phyloP scores from a whole-genome alignment of 1,140 invertebrate species.

The Tetramorium parvispinum region DNA sequence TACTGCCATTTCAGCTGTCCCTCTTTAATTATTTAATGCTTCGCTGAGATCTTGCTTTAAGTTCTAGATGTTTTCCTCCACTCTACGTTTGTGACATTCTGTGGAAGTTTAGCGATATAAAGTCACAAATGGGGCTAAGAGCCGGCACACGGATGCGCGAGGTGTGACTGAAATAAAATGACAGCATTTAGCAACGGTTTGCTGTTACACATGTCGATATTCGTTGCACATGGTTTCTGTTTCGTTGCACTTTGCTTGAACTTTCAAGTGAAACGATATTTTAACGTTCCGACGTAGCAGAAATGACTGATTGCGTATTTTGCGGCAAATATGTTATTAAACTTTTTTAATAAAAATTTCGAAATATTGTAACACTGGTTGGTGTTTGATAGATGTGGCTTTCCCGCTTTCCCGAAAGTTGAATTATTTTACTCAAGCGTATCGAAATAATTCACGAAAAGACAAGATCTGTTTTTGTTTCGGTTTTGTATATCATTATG shows the following conservation, averaged over 20 bases:
- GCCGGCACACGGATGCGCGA: background rate
- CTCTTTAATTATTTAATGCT: slow-evolving; percentile 47
- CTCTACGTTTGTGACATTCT: slow-evolving; percentile 25
- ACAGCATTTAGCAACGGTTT: slow-evolving; percentile 3
- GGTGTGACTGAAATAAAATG: slow-evolving; percentile 6
- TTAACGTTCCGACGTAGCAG: background rate
- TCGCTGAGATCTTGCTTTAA: slow-evolving; percentile 43
- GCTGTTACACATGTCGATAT: background rate
- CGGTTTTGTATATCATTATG: background rate
- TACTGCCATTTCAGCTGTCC: slow-evolving; percentile 47
- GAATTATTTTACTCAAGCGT: background rate
- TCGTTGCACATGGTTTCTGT: background rate
- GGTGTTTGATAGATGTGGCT: background rate
- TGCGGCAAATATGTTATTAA: background rate
- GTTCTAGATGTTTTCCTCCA: slow-evolving; percentile 11
- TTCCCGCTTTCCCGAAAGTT: background rate
- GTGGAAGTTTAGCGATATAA: slow-evolving; percentile 25
- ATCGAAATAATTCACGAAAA: background rate
- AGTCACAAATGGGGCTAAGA: background rate
- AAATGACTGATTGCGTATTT: background rate
- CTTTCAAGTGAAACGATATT: slow-evolving; percentile 12
- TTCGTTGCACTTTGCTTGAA: slow-evolving; percentile 6
- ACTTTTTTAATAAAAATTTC: slow-evolving; percentile 9
- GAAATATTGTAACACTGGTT: background rate
- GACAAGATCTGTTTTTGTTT: background rate